Conservation (phyloP, 2,888 invertebrate genomes). For the Andrena marginata region DNA sequence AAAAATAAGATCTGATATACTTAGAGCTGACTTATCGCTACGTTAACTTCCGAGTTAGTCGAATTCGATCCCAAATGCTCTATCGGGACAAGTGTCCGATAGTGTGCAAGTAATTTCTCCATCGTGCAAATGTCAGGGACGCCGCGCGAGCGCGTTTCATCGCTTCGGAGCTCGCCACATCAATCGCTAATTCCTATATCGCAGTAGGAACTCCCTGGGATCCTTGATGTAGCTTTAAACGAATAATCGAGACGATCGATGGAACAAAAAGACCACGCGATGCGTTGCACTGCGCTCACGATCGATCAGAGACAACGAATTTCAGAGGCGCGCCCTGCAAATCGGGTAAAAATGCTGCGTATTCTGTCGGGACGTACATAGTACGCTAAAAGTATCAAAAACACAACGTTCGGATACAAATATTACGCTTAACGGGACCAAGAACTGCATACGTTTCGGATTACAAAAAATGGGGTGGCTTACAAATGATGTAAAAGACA, state of each 20-base stretch:
- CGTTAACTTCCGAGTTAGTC: slow-evolving; percentile 22
- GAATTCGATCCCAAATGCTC: slow-evolving; percentile 16
- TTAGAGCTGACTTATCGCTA: slow-evolving; percentile 51
- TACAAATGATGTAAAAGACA: slow-evolving; percentile 6
- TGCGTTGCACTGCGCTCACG: neutral
- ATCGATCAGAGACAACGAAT: slow-evolving; percentile 11
- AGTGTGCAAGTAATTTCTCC: slow-evolving; percentile 15
- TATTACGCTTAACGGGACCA: neutral
- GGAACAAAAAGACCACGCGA: neutral
- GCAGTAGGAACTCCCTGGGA: neutral
- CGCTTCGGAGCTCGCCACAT: neutral
- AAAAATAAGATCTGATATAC: slow-evolving; percentile 63
- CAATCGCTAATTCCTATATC: neutral
- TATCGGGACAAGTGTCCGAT: slow-evolving; percentile 15
- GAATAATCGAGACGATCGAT: slow-evolving; percentile 1
- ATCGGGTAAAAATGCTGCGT: neutral
- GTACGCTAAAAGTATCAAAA: neutral
- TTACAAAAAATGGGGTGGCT: slow-evolving; percentile 4
- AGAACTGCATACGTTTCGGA: neutral
- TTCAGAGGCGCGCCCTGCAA: neutral
- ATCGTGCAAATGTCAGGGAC: neutral
- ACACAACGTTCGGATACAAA: slow-evolving; percentile 1
- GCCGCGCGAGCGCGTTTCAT: slow-evolving; percentile 22
- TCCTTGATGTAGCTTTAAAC: neutral
- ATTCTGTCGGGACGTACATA: neutral